phyloP scores from a whole-genome alignment of 2,113 vertebrate genomes.

The Phalacrocorax pelagicus region DNA sequence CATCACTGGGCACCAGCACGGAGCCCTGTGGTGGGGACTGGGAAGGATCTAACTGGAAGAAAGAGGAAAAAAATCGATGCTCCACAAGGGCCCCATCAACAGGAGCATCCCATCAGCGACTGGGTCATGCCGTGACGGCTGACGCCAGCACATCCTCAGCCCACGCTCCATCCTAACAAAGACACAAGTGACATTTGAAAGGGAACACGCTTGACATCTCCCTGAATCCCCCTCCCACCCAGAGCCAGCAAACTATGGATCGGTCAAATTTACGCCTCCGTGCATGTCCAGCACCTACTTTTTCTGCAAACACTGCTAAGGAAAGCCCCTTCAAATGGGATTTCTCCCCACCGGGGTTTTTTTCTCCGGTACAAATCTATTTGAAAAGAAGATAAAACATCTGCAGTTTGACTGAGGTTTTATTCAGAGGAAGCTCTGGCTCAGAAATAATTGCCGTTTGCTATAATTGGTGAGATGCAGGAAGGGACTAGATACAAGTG shows the following conservation, averaged over 20 bases:
- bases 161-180: background rate
- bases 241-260: background rate
- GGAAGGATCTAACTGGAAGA: background rate
- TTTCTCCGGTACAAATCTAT: constrained; percentile 20
- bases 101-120: background rate
- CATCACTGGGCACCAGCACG: accelerated
- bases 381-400: constrained; percentile 46
- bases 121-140: accelerated
- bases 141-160: background rate
- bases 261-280: background rate
- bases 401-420: constrained; percentile 38
- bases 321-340: constrained; percentile 47
- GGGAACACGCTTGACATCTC: accelerated
- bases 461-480: constrained; percentile 75
- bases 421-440: constrained; percentile 63
- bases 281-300: background rate
- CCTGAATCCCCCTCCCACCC: background rate
- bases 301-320: background rate
- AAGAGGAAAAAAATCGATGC: background rate
- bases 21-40: background rate
- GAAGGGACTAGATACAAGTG: constrained; percentile 65
- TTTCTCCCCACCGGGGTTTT: background rate
- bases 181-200: background rate
- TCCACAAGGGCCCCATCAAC: background rate
- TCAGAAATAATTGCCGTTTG: constrained; percentile 75